Conservation (phyloP, 30 jellyfish, hydroid and myxozoan genomes). For the Chrysaora quinquecirrha region DNA sequence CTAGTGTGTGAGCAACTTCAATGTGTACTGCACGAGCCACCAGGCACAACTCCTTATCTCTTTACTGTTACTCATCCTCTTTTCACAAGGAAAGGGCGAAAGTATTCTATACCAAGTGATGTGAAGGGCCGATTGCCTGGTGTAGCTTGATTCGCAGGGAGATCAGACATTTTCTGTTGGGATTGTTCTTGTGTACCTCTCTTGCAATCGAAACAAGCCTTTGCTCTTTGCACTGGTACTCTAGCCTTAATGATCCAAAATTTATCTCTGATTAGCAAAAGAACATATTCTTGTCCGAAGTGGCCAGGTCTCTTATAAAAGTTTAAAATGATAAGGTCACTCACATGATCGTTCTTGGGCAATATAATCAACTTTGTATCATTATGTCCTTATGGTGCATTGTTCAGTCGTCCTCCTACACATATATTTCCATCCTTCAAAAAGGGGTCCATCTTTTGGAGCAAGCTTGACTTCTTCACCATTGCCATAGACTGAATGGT, state of each 20-base stretch:
- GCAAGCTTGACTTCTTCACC: slow-evolving; percentile 7
- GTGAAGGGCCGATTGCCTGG: neutral
- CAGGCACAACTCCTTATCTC: slow-evolving; percentile 9
- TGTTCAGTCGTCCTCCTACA: slow-evolving; percentile 29
- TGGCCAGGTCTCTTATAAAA: slow-evolving; percentile 21
- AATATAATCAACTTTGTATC: slow-evolving; percentile 3
- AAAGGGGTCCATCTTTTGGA: slow-evolving; percentile 13
- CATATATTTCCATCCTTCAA: slow-evolving; percentile 3
- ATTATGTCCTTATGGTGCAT: slow-evolving; percentile 2
- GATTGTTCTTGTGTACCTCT: too few relatives aligned
- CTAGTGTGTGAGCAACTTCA: too few relatives aligned
- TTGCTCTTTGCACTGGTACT: slow-evolving; percentile 8
- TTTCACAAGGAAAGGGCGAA: neutral
- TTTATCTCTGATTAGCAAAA: too few relatives aligned
- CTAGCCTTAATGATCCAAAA: too few relatives aligned
- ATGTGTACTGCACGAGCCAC: slow-evolving; percentile 12
- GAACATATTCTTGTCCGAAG: too few relatives aligned
- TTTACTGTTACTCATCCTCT: neutral
- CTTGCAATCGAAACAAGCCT: too few relatives aligned
- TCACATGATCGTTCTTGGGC: slow-evolving; percentile 31
- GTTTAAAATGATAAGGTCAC: slow-evolving; percentile 1
- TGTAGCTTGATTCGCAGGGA: neutral
- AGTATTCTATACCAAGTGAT: neutral
- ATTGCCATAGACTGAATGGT: neutral
- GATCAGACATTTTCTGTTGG: slow-evolving; percentile 7